A percentile compares a stretch with the other conserved stretches of the same genome.
Evolutionary conservation across 2,113 vertebrate genomes (phyloP).

Genomic region (Austrofundulus limnaeus): DNA sequence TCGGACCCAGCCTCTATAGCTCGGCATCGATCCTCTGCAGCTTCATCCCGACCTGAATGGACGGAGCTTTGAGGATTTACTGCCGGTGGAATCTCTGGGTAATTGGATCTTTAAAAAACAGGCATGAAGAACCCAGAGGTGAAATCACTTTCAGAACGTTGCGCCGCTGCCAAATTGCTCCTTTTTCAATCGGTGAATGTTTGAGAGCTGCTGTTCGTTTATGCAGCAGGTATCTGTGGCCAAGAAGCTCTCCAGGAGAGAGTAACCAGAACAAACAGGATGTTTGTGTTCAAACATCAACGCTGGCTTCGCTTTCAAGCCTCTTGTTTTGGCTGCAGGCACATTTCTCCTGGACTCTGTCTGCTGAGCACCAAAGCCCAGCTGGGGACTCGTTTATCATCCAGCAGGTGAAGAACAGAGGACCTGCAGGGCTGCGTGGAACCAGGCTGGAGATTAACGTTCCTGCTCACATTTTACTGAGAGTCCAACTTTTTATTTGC

Average conservation of each 20-base stretch:
- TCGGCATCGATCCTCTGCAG: conserved; percentile 55
- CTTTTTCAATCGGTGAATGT: neutral
- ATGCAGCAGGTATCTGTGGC: neutral
- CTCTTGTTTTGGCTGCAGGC: conserved; percentile 2
- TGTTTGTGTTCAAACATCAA: neutral
- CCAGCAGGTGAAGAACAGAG: neutral
- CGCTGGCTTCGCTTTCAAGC: neutral
- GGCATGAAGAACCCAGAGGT: conserved; percentile 45
- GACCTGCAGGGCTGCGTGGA: neutral
- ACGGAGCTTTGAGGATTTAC: conserved; percentile 51
- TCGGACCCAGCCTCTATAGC: conserved; percentile 13
- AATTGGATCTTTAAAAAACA: conserved; percentile 64
- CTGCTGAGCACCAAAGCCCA: neutral
- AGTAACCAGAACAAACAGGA: no score
- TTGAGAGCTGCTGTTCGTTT: conserved; percentile 11
- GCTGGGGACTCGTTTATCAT: neutral
- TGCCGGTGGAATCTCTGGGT: conserved; percentile 46
- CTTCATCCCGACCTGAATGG: conserved; percentile 55
- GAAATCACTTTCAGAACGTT: conserved; percentile 43
- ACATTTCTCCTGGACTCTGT: neutral
- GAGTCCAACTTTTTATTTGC: no score
- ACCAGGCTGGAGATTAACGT: neutral
- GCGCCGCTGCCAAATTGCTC: conserved; percentile 22
- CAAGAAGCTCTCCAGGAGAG: neutral
- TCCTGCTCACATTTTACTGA: no score